Conservation (phyloP, 2,113 vertebrate genomes). For the Rhinolophus sinicus region DNA sequence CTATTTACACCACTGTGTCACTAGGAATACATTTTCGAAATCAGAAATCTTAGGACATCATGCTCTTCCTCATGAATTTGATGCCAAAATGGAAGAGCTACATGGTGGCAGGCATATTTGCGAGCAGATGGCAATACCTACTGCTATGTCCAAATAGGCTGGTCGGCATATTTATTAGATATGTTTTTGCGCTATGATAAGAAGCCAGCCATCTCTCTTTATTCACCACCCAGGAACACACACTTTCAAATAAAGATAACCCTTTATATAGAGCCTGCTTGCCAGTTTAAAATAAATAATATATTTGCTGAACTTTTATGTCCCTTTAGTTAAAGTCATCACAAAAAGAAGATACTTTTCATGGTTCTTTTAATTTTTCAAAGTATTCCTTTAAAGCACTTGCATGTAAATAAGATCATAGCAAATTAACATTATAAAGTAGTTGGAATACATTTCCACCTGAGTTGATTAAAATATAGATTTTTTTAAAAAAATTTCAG, state of each 20-base stretch:
- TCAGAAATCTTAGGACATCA: conserved; percentile 75
- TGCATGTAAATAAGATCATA: conserved; percentile 65
- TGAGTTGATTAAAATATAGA: conserved; percentile 70
- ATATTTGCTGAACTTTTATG: conserved; percentile 57
- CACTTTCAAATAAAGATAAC: conserved; percentile 78
- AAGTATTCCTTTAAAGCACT: conserved; percentile 11
- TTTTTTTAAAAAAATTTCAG: conserved; percentile 62
- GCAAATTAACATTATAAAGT: not conserved
- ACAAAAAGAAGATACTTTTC: conserved; percentile 58
- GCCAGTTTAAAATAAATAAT: conserved; percentile 63
- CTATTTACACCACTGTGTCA: conserved; percentile 67
- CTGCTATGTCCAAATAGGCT: conserved; percentile 86
- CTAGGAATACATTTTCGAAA: conserved; percentile 79
- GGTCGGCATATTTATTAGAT: conserved; percentile 84
- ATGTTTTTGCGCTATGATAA: conserved; percentile 79
- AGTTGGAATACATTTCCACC: conserved; percentile 67
- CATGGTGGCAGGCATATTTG: conserved; percentile 80
- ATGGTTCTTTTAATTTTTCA: conserved; percentile 58
- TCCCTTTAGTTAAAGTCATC: conserved; percentile 65
- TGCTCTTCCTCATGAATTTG: conserved; percentile 76
- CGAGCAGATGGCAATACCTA: conserved; percentile 87
- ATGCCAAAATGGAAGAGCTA: conserved; percentile 82
- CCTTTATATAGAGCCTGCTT: conserved; percentile 56
- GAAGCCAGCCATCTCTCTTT: conserved; percentile 82
- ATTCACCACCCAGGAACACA: conserved; percentile 79